A percentile compares a stretch with the other conserved stretches of the same genome.
Conservation (phyloP, 2,797 vertebrate genomes). For the Columba guinea region DNA sequence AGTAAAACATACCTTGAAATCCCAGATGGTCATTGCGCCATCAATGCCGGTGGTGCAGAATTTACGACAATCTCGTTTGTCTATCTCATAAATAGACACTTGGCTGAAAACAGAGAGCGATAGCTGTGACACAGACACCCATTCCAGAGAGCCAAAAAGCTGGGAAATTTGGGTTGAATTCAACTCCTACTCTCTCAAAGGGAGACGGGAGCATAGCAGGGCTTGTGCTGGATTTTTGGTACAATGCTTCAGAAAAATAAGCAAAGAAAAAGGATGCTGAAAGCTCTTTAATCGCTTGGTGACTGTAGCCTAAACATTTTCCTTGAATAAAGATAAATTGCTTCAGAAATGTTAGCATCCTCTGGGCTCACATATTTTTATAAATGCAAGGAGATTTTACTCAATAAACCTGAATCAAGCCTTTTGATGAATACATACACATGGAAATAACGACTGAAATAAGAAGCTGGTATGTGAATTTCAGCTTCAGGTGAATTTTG, state of each 20-base stretch:
- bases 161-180: slow-evolving; percentile 6
- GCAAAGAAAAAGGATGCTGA: background rate
- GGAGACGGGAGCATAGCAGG: background rate
- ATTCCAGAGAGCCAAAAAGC: slow-evolving; percentile 8
- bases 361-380: background rate
- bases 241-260: background rate
- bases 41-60: slow-evolving; percentile 99
- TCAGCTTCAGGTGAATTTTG: background rate
- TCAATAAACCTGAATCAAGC: background rate
- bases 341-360: background rate
- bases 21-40: slow-evolving; percentile 99
- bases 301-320: background rate
- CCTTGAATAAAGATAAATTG: background rate
- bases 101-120: slow-evolving; percentile 81
- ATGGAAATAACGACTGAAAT: background rate
- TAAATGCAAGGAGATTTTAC: background rate
- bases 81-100: slow-evolving; percentile 99
- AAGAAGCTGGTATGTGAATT: background rate
- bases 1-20: slow-evolving; percentile 88
- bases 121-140: slow-evolving; percentile 12
- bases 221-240: background rate
- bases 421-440: background rate
- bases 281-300: background rate
- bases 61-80: slow-evolving; percentile 98
- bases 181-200: slow-evolving; percentile 29